phyloP scores from a whole-genome alignment of 2,888 invertebrate genomes.

The Cerceris ruficornis region DNA sequence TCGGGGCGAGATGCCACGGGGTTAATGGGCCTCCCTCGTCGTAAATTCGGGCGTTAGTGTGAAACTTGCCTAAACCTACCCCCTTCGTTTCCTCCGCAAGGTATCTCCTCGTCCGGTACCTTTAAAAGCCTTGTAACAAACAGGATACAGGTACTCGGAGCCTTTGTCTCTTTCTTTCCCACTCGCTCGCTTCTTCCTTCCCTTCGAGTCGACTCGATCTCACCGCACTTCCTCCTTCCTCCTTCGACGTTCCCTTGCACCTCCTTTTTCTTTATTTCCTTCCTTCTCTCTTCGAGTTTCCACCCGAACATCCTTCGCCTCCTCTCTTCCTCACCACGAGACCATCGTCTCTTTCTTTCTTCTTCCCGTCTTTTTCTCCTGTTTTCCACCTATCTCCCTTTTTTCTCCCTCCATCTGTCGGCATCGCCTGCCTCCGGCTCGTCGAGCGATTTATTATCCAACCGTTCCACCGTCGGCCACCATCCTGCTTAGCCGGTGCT shows the following conservation, averaged over 20 bases:
- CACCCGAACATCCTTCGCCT: conserved; percentile 21
- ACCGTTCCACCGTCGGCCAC: conserved; percentile 59
- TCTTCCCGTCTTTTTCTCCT: conserved; percentile 36
- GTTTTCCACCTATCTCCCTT: conserved; percentile 43
- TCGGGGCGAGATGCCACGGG: conserved; percentile 60
- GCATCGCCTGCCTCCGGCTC: conserved; percentile 60
- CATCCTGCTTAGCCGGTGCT: conserved; percentile 70
- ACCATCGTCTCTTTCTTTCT: conserved; percentile 15
- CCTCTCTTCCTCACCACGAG: background rate
- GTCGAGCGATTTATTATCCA: conserved; percentile 67
- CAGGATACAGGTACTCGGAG: conserved; percentile 74
- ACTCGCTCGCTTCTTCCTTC: background rate
- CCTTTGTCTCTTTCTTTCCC: conserved; percentile 21
- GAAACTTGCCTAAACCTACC: conserved; percentile 62
- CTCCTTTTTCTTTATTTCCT: background rate
- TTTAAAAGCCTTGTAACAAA: conserved; percentile 68
- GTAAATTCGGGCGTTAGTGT: conserved; percentile 71
- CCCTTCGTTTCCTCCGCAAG: conserved; percentile 35
- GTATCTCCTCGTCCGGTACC: conserved; percentile 29
- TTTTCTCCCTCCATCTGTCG: conserved; percentile 53
- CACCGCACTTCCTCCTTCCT: conserved; percentile 1
- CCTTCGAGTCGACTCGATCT: conserved; percentile 1
- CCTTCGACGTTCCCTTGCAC: background rate
- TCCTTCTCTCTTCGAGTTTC: conserved; percentile 2
- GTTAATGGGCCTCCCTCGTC: conserved; percentile 68